Conservation (phyloP, 2,797 vertebrate species). For the Mormyrops boulengeri region DNA sequence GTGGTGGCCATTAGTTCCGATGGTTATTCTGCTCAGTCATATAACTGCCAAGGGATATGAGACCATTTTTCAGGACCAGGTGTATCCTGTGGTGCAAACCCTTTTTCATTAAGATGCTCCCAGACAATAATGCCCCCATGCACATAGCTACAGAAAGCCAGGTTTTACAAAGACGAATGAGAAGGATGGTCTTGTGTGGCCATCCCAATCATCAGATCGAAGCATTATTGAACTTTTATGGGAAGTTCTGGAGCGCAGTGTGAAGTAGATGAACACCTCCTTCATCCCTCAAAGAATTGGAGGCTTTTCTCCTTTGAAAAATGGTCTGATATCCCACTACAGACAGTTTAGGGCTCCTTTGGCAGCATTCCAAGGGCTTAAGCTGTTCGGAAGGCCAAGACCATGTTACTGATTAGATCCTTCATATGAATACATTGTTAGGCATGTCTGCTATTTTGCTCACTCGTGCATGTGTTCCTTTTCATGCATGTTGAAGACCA, state of each 20-base stretch:
- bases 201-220: not conserved
- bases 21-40: not conserved
- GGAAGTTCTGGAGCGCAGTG: not conserved
- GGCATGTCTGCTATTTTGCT: not conserved
- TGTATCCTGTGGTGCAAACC: not conserved
- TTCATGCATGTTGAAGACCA: not conserved
- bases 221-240: not conserved
- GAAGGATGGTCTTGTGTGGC: not conserved
- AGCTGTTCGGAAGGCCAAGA: not conserved
- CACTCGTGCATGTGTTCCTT: not conserved
- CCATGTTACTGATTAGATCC: not conserved
- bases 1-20: not conserved
- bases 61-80: not conserved
- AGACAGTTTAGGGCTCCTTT: not conserved
- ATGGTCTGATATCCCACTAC: not conserved
- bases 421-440: not conserved
- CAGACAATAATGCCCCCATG: not conserved
- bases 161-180: not conserved
- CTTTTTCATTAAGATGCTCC: not conserved
- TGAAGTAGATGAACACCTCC: slow-evolving; percentile 1
- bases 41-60: not conserved
- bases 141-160: not conserved
- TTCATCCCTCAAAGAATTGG: not conserved
- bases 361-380: not conserved
- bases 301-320: not conserved